A percentile compares a stretch with the other conserved stretches of the same genome.
phyloP scores from a whole-genome alignment of 1,140 invertebrate species.

The Drosophila pandora region DNA sequence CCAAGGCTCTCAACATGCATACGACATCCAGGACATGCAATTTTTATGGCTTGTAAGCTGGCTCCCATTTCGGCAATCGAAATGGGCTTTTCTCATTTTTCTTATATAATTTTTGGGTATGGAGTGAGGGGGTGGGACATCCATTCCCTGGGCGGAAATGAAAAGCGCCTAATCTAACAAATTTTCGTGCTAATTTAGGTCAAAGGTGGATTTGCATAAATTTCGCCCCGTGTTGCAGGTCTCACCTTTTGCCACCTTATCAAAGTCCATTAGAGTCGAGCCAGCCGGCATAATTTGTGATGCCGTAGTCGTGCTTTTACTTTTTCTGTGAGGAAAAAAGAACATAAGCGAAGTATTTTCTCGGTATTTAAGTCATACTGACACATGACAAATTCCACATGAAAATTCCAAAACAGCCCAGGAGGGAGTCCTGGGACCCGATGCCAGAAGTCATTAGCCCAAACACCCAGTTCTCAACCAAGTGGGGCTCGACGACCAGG shows the following conservation, averaged over 20 bases:
- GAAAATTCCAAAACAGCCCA: conserved; percentile 57
- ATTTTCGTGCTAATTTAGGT: conserved; percentile 81
- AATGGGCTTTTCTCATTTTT: conserved; percentile 44
- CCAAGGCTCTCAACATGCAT: conserved; percentile 39
- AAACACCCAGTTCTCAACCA: conserved; percentile 67
- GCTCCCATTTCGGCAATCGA: conserved; percentile 55
- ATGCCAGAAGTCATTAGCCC: conserved; percentile 73
- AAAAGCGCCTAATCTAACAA: conserved; percentile 79
- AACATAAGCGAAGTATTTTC: conserved; percentile 62
- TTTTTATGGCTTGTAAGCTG: conserved; percentile 73
- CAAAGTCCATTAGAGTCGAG: conserved; percentile 71
- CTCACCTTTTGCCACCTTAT: conserved; percentile 72
- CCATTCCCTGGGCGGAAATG: conserved; percentile 46
- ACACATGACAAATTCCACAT: conserved; percentile 80
- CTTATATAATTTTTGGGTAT: neutral
- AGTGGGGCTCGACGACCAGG: conserved; percentile 25
- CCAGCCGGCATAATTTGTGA: conserved; percentile 54
- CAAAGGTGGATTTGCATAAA: conserved; percentile 80
- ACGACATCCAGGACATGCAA: conserved; percentile 61
- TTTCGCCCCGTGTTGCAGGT: conserved; percentile 48
- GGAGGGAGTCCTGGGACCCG: conserved; percentile 24
- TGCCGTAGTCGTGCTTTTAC: conserved; percentile 5
- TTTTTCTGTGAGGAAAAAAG: neutral
- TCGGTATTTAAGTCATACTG: conserved; percentile 78
- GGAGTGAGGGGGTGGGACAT: neutral